phyloP scores from a whole-genome alignment of 2,888 invertebrate genomes.

The Apodemia zela region DNA sequence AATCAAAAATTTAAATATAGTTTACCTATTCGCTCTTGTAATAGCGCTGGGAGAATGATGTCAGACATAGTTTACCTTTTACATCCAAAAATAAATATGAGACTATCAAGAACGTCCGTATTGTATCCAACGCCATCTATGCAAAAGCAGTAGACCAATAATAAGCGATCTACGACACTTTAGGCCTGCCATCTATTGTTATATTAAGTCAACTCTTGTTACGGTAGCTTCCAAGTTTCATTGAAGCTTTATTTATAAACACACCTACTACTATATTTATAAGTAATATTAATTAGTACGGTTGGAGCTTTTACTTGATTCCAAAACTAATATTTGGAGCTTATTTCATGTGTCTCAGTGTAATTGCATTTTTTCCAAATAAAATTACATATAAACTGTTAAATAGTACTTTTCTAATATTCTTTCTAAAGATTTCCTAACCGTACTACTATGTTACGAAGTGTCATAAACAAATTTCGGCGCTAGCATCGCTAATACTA shows the following conservation, averaged over 20 bases:
- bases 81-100: constrained; percentile 65
- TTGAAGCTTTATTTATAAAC: constrained; percentile 1
- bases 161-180: constrained; percentile 7
- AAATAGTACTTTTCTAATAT: not conserved
- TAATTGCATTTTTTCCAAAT: too few species aligned
- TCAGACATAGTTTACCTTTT: constrained; percentile 50
- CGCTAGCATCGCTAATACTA: constrained; percentile 58
- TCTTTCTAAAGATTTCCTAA: constrained; percentile 19
- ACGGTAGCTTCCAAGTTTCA: constrained; percentile 7
- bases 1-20: constrained; percentile 10
- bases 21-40: constrained; percentile 19
- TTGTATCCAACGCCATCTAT: constrained; percentile 48
- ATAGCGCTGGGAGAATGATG: constrained; percentile 38
- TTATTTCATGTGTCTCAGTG: too few species aligned
- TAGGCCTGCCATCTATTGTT: constrained; percentile 18
- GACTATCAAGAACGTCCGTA: constrained; percentile 39
- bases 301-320: not conserved
- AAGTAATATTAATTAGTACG: not conserved
- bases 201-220: constrained; percentile 2
- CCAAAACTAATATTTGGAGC: too few species aligned
- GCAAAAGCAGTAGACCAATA: not conserved
- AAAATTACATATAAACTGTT: not conserved
- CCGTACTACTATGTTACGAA: constrained; percentile 20
- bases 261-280: not conserved
- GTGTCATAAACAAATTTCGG: constrained; percentile 45